Conservation (phyloP, 2,113 vertebrate species). For the Strix aluco region DNA sequence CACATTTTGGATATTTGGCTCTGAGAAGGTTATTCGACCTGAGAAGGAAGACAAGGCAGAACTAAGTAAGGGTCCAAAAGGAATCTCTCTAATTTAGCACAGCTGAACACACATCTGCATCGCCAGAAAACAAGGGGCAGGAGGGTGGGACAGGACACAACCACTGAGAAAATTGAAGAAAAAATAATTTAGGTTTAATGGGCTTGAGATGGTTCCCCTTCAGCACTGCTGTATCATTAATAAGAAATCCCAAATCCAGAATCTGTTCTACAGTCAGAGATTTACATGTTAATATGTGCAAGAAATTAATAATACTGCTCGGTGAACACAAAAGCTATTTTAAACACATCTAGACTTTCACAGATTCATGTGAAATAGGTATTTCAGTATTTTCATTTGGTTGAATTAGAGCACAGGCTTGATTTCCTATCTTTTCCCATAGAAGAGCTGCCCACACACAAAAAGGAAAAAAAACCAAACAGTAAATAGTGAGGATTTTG, state of each 20-base stretch:
- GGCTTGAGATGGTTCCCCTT: not conserved
- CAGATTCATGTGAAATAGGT: not conserved
- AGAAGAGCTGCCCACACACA: not conserved
- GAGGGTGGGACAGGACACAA: rapidly evolving
- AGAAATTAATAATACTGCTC: not conserved
- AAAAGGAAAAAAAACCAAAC: not conserved
- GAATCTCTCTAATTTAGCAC: not conserved
- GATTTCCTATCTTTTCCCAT: not conserved
- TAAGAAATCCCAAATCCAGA: not conserved
- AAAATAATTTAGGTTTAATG: not conserved
- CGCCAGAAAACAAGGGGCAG: not conserved
- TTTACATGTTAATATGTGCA: not conserved
- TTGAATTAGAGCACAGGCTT: not conserved
- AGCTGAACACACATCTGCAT: not conserved
- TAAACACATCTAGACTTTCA: not conserved
- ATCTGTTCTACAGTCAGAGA: not conserved
- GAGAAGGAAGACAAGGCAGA: slow-evolving; percentile 33
- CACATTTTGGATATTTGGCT: slow-evolving; percentile 97
- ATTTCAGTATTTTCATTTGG: not conserved
- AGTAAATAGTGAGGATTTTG: not conserved
- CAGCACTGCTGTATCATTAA: not conserved
- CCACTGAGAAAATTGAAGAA: not conserved
- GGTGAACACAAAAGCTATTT: not conserved
- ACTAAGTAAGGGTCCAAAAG: not conserved
- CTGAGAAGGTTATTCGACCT: slow-evolving; percentile 92